phyloP scores from a whole-genome alignment of 2,113 vertebrate species.

The Panthera leo region DNA sequence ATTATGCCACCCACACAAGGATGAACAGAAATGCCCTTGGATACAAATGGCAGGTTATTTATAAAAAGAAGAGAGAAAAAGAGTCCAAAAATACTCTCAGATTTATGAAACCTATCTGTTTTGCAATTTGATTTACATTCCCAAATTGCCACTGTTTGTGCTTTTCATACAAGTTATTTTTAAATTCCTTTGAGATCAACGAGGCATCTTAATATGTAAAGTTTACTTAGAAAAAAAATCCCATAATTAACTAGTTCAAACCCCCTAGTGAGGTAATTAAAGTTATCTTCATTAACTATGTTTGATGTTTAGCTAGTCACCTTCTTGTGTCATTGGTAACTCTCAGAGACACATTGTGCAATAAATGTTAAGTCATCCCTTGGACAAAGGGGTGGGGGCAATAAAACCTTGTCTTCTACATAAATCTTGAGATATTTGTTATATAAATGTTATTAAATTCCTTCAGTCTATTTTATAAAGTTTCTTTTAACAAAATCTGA shows the following conservation, averaged over 20 bases:
- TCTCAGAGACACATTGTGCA: background rate
- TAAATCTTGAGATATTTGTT: background rate
- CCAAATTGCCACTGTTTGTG: constrained; percentile 1
- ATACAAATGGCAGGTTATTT: constrained; percentile 66
- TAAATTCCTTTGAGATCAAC: constrained; percentile 46
- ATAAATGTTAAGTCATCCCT: background rate
- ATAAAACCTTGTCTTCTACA: background rate
- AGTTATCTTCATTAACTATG: constrained; percentile 31
- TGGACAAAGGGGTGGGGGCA: background rate
- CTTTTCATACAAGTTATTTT: constrained; percentile 63
- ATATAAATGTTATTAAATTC: background rate
- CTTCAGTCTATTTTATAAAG: background rate
- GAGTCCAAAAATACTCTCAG: background rate
- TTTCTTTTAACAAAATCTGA: background rate
- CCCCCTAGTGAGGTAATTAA: constrained; percentile 20
- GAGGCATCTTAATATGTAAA: constrained; percentile 6
- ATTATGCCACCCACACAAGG: constrained; percentile 42
- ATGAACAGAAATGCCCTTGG: constrained; percentile 51
- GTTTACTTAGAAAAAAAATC: constrained; percentile 30
- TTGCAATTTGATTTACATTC: constrained; percentile 54
- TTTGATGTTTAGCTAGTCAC: background rate
- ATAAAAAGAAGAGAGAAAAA: constrained; percentile 57
- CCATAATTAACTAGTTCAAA: constrained; percentile 48
- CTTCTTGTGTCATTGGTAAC: background rate
- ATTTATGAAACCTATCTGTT: background rate